phyloP scores from a whole-genome alignment of 2,113 vertebrate genomes.

The Progne subis region DNA sequence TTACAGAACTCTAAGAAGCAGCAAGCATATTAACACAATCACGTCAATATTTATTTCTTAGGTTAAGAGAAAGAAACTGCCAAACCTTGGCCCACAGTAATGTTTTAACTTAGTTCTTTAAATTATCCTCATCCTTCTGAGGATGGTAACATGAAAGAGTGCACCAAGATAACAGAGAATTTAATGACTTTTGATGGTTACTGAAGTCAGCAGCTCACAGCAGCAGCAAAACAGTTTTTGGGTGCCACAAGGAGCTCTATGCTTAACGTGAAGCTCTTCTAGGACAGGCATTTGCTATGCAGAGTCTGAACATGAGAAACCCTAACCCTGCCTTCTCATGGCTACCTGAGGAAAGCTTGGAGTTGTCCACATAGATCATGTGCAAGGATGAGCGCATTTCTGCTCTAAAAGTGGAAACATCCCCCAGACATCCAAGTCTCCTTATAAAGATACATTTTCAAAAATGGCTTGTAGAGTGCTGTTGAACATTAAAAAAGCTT shows the following conservation, averaged over 20 bases:
- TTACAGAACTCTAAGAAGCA: neutral
- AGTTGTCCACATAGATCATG: accelerated
- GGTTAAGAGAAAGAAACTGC: neutral
- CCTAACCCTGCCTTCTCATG: neutral
- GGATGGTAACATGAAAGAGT: neutral
- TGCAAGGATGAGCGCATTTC: accelerated
- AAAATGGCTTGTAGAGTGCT: neutral
- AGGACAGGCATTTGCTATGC: neutral
- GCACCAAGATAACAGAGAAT: neutral
- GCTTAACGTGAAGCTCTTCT: neutral
- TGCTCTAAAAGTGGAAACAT: neutral
- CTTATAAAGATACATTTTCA: neutral
- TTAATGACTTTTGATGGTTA: neutral
- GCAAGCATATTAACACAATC: neutral
- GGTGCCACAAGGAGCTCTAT: neutral
- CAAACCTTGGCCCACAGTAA: neutral
- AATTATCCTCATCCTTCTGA: neutral
- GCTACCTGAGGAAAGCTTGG: neutral
- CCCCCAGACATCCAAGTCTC: neutral
- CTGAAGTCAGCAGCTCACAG: neutral
- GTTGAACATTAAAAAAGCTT: neutral
- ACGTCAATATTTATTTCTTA: neutral
- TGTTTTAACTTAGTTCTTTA: neutral
- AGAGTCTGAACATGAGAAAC: neutral
- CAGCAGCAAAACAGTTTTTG: neutral